Evolutionary conservation across 2,888 invertebrate species (phyloP), one percentile per base, ranked within the genome.

Genomic region (Priocnemis perturbator): DNA sequence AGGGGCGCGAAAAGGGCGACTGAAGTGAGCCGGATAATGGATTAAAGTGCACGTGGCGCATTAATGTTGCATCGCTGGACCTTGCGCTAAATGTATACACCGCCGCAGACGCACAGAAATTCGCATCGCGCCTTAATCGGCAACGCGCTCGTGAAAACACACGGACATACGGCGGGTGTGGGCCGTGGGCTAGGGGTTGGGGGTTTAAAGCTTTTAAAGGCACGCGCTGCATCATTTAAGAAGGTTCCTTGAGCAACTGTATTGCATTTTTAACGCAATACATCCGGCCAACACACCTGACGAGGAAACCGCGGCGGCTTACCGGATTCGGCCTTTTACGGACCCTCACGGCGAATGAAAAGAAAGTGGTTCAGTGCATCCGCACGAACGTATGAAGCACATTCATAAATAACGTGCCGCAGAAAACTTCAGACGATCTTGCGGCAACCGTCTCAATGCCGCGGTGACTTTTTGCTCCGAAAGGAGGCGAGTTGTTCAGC

Each of bases 31-130:
- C 37, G 52, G 61, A 17, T 57, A 23, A 64, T 30, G 59, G 60
- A 60, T 57, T 57, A 55, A 37, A 45, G 7, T 44, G 60, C 44
- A 73, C 63, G 61, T 69, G 47, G 23, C 30, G 37, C 53, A 57
- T 57, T 57, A 57, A 57, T 37, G 55, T 57, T 57, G 20, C 37
- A 57, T 57, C 37, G 37, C 37, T 30, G 57, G 57, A 37, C 20
- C 30, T 30, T 19, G 57, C 37, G 37, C 37, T 37, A 37, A 37
- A 37, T 9, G 37, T 37, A 37, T 37, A 37, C 37, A 20, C 30
- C 57, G 11, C 37, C 37, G 30, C 57, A 20, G 11, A 19, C 37
- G 30, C 57, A 20, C 30, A 37, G 17, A 19, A 30, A 37, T 57
- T 30, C 37, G 37, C 57, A 26, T 30, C 19, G 57, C 57, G 37